phyloP scores from a whole-genome alignment of 2,888 invertebrate genomes.

The Cephus runcator region DNA sequence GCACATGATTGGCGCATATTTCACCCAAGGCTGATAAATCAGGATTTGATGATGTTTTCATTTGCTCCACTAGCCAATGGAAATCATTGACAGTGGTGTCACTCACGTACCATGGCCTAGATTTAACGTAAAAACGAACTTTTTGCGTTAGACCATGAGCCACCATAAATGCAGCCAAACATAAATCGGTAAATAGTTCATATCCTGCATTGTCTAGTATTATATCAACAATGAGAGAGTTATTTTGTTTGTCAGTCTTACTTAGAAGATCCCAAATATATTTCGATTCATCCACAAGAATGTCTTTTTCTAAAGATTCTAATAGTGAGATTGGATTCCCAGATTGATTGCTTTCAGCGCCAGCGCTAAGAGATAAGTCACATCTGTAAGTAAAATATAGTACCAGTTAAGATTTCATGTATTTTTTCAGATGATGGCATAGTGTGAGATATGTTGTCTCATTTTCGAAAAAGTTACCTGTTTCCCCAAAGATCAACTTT shows the following conservation, averaged over 20 bases:
- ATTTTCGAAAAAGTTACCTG: conserved; percentile 55
- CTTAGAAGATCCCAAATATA: conserved; percentile 69
- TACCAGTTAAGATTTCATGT: not conserved
- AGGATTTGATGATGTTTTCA: conserved; percentile 51
- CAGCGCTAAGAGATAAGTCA: conserved; percentile 88
- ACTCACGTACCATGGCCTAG: conserved; percentile 95
- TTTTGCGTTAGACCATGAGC: conserved; percentile 70
- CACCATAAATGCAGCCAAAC: conserved; percentile 84
- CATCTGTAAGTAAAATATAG: conserved; percentile 67
- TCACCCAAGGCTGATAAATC: conserved; percentile 67
- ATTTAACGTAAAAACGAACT: conserved; percentile 86
- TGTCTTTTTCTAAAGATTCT: conserved; percentile 68
- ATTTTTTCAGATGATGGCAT: not conserved
- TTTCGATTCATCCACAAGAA: conserved; percentile 73
- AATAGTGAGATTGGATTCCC: conserved; percentile 70
- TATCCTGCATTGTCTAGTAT: conserved; percentile 95
- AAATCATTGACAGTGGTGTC: conserved; percentile 86
- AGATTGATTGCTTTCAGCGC: conserved; percentile 71
- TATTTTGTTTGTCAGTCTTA: conserved; percentile 51
- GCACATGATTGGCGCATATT: conserved; percentile 71
- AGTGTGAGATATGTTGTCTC: not conserved
- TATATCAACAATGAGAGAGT: conserved; percentile 70
- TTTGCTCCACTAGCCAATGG: conserved; percentile 72
- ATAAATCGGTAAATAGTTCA: conserved; percentile 90
- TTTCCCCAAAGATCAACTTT: conserved; percentile 93